phyloP scores from a whole-genome alignment of 2,113 vertebrate species.

The Carettochelys insculpta region DNA sequence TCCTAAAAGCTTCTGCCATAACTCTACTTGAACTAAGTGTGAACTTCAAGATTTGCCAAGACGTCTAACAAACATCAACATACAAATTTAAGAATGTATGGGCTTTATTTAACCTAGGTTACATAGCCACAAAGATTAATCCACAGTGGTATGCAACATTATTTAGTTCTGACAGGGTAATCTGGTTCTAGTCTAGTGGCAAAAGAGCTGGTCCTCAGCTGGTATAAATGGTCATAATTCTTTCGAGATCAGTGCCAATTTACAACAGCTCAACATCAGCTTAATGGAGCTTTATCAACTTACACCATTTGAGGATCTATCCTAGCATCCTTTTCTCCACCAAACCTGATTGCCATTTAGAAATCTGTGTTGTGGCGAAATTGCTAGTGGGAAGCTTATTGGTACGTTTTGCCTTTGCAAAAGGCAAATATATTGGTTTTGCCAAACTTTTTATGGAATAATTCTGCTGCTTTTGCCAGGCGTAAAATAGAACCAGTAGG shows the following conservation, averaged over 20 bases:
- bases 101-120: not conserved
- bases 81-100: not conserved
- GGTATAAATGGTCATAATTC: rapidly evolving
- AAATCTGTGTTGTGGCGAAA: not conserved
- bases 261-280: not conserved
- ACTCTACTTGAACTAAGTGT: not conserved
- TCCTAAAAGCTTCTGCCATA: not conserved
- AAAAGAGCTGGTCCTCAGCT: not conserved
- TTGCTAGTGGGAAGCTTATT: rapidly evolving
- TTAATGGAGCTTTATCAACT: not conserved
- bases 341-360: not conserved
- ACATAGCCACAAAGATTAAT: not conserved
- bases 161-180: not conserved
- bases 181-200: not conserved
- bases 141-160: rapidly evolving
- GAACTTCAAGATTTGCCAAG: not conserved
- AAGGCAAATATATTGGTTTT: not conserved
- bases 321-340: not conserved
- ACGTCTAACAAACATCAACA: not conserved
- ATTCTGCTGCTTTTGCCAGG: too few species aligned
- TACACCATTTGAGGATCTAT: not conserved
- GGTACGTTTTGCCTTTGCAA: not conserved
- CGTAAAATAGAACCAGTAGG: too few species aligned
- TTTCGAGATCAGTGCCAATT: not conserved
- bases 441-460: not conserved